phyloP scores from a whole-genome alignment of 2,888 invertebrate species.

The Diarsia rubi region DNA sequence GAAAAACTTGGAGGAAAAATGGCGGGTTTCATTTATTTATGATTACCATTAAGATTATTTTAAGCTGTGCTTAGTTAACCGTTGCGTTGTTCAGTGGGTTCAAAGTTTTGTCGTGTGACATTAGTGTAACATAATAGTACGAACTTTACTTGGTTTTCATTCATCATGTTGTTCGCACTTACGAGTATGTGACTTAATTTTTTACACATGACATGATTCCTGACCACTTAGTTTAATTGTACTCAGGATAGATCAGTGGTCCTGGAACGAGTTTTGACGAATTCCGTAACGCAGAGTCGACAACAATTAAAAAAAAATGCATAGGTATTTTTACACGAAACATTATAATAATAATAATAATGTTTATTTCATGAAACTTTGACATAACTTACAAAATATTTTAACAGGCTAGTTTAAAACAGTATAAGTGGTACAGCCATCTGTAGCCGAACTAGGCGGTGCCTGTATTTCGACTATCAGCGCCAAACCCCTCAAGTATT shows the following conservation, averaged over 20 bases:
- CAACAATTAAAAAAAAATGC: no score
- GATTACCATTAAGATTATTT: constrained; percentile 28
- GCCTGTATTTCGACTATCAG: no score
- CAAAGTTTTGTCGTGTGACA: neutral
- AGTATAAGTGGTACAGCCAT: no score
- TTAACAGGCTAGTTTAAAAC: no score
- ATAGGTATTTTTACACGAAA: no score
- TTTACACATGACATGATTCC: neutral
- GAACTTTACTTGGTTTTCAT: constrained; percentile 15
- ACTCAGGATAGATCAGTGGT: neutral
- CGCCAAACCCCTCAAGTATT: no score
- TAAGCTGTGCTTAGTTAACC: constrained; percentile 7
- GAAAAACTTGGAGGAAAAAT: constrained; percentile 34
- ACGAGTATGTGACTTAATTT: neutral
- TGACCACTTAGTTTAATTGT: neutral
- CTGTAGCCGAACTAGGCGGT: no score
- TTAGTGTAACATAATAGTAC: neutral
- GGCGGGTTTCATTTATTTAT: constrained; percentile 27
- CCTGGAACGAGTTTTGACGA: no score
- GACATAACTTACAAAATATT: no score
- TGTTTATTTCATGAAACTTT: no score
- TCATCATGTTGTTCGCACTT: neutral
- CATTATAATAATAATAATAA: no score
- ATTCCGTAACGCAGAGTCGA: no score
- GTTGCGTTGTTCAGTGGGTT: neutral